These are phyloP conservation scores for Dissostichus mawsoni DNA, from an alignment of 2,113 vertebrate genomes.

Conservation along the genomic window DNA sequence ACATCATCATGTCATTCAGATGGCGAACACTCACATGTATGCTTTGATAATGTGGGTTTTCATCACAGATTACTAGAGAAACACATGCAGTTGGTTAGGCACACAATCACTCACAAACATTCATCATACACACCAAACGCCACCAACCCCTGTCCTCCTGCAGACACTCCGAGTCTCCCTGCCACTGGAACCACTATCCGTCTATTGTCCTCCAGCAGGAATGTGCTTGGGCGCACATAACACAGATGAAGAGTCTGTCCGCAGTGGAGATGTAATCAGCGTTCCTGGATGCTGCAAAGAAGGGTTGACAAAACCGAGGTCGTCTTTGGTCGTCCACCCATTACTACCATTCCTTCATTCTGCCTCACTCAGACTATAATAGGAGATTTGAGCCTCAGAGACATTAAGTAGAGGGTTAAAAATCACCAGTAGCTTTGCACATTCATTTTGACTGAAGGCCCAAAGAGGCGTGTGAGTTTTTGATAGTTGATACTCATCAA, in stretches of 20 bases:
- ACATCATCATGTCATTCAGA: conserved; percentile 17
- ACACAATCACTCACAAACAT: background rate
- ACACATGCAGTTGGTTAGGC: background rate
- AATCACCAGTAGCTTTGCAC: conserved; percentile 53
- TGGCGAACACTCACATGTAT: conserved; percentile 27
- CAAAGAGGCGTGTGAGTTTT: conserved; percentile 12
- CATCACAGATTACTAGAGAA: background rate
- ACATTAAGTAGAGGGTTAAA: conserved; percentile 45
- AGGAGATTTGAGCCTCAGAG: conserved; percentile 62
- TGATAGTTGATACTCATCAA: conserved; percentile 28
- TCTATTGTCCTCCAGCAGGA: conserved; percentile 71
- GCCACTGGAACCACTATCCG: conserved; percentile 53
- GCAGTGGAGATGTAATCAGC: conserved; percentile 47
- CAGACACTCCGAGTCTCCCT: conserved; percentile 51
- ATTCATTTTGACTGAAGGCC: conserved; percentile 33
- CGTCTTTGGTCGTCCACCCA: conserved; percentile 50
- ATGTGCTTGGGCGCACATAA: conserved; percentile 57
- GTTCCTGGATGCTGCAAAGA: conserved; percentile 63
- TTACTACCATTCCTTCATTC: conserved; percentile 46
- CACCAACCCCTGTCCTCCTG: conserved; percentile 24
- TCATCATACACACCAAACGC: background rate
- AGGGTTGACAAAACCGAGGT: conserved; percentile 47
- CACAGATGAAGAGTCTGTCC: conserved; percentile 62
- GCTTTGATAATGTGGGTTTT: conserved; percentile 27
- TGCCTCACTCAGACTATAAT: conserved; percentile 45